Percentiles rank a stretch among this genome's conserved stretches.
Evolutionary conservation across 2,113 vertebrate genomes (phyloP).

Genomic region (Dendropsophus ebraccatus): DNA sequence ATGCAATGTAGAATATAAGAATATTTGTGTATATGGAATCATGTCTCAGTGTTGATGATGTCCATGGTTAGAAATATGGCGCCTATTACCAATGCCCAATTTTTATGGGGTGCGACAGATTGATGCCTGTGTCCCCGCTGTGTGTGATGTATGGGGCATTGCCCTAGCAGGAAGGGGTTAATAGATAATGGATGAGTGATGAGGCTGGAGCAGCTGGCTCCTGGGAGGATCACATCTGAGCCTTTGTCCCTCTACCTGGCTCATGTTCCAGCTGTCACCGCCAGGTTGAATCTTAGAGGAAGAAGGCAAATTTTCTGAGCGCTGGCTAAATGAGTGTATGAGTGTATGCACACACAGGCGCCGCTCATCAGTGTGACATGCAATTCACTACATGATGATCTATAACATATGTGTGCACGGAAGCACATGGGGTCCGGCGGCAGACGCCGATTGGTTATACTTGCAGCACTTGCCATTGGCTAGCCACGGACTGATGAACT

Average conservation of each 20-base stretch:
- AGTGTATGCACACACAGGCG: neutral
- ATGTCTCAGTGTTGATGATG: too few relatives aligned
- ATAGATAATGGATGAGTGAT: neutral
- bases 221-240: neutral
- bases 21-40: too few relatives aligned
- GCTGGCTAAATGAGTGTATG: neutral
- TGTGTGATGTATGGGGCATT: conserved; percentile 4
- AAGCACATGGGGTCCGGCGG: neutral
- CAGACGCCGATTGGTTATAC: neutral
- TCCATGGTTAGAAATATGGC: neutral
- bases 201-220: conserved; percentile 4
- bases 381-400: neutral
- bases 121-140: neutral
- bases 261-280: neutral
- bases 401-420: neutral
- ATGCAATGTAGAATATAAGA: too few relatives aligned
- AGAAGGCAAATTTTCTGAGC: neutral
- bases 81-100: neutral
- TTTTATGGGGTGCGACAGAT: neutral
- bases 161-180: neutral
- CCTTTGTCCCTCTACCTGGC: conserved; percentile 36
- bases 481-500: conserved; percentile 6
- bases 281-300: neutral
- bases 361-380: neutral
- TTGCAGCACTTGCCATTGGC: conserved; percentile 30